Conservation (phyloP, 2,797 vertebrate genomes). For the Pipistrellus pygmaeus region DNA sequence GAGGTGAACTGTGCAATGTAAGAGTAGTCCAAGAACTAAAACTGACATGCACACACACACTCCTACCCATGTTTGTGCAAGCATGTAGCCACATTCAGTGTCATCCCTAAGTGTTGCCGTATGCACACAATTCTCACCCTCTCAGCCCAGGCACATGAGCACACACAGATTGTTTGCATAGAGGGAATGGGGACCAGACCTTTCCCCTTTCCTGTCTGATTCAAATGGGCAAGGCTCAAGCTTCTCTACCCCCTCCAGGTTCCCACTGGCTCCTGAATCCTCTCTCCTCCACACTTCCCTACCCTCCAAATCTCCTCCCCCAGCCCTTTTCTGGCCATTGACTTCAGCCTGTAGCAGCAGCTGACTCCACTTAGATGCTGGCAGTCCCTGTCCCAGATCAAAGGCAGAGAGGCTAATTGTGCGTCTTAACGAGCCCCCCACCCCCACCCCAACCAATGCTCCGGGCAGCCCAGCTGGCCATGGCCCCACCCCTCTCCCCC, state of each 20-base stretch:
- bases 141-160: neutral
- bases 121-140: neutral
- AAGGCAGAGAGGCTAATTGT: constrained; percentile 83
- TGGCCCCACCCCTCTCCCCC: constrained; percentile 73
- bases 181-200: constrained; percentile 63
- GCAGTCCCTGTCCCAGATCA: constrained; percentile 84
- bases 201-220: constrained; percentile 28
- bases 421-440: constrained; percentile 78
- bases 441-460: constrained; percentile 39
- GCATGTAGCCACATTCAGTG: neutral
- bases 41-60: neutral
- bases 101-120: constrained; percentile 28
- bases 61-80: constrained; percentile 9
- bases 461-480: constrained; percentile 81
- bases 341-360: constrained; percentile 79
- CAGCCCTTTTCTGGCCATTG: constrained; percentile 70
- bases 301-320: constrained; percentile 58
- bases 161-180: neutral
- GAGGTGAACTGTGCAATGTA: neutral
- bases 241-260: constrained; percentile 44
- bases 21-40: constrained; percentile 5
- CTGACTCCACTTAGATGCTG: constrained; percentile 84
- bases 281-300: constrained; percentile 57
- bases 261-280: constrained; percentile 54
- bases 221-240: constrained; percentile 3